Base-by-base conservation (phyloP, 1,140 invertebrate genomes). In the Delia radicum region DNA sequence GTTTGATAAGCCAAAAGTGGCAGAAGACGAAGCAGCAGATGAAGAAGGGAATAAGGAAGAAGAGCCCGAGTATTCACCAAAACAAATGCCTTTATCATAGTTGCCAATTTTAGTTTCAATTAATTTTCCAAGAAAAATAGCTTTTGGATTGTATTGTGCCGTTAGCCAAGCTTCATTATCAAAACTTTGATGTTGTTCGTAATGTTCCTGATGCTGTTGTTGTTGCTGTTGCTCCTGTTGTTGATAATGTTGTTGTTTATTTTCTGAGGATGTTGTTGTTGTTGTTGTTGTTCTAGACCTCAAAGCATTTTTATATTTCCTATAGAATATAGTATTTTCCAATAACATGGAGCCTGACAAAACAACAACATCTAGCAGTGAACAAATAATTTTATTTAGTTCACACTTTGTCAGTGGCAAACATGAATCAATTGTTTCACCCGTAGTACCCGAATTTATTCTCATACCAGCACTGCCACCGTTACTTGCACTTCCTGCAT, bases 41-140 rank as follows among this genome's bases (percentile, higher is more conserved):
- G 65, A 69, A 7, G 48, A 21, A 21, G 18, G 6, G 3, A 7
- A 21, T 37, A 48, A 12, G 12, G 42, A 46, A 13, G 42, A n/a
- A n/a, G n/a, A n/a, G n/a, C n/a, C 15, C n/a, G 42, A n/a, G 71
- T 73, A 48, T 48, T 55, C 37, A 75, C 31, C 27, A 33, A 37
- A 37, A 63, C 15, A n/a, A 42, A 69, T 42, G 61, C 75, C 48
- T 42, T 63, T 73, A 26, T 76, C 72, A 18, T 82, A 78, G 61
- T 80, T 78, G 78, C 82, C 83, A 79, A 84, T 82, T 81, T 84
- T 79, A 75, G 81, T 80, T 82, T 85, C 84, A 82, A 85, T 85
- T 79, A 85, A 80, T 79, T 85, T 85, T 69, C 81, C 84, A 46
- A 85, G 74, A 74, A 85, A 85, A 79, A 85, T 80, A 67, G 81